Percentiles rank a stretch among this genome's conserved stretches.
These are phyloP conservation scores for Sinocyclocheilus anophthalmus DNA, from an alignment of 2,113 vertebrate genomes.

Conservation along the genomic window DNA sequence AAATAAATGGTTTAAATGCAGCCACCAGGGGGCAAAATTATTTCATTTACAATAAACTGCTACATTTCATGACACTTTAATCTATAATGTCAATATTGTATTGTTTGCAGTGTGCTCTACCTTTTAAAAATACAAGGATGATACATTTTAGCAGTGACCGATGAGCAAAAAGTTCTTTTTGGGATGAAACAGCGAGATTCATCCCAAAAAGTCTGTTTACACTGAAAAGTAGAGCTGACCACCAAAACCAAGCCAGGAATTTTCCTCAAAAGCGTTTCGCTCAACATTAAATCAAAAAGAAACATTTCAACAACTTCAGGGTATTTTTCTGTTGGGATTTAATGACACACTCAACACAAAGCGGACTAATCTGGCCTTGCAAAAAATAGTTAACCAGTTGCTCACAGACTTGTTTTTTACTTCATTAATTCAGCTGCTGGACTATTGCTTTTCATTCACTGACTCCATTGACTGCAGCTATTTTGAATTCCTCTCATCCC, in stretches of 20 bases:
- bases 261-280: not conserved
- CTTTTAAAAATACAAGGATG: not conserved
- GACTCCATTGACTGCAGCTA: not conserved
- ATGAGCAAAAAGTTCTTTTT: not conserved
- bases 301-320: conserved; percentile 60
- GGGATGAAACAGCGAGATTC: not conserved
- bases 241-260: conserved; percentile 18
- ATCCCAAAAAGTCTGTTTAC: conserved; percentile 14
- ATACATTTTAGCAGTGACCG: not conserved
- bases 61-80: conserved; percentile 8
- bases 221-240: not conserved
- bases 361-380: conserved; percentile 52
- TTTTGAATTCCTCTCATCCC: not conserved
- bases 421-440: conserved; percentile 49
- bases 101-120: not conserved
- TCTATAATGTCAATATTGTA: conserved; percentile 17
- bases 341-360: conserved; percentile 74
- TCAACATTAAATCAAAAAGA: not conserved
- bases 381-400: conserved; percentile 2
- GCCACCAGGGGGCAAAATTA: conserved; percentile 80
- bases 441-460: conserved; percentile 53
- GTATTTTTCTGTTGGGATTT: conserved; percentile 71
- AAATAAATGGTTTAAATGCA: conserved; percentile 45
- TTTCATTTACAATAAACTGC: conserved; percentile 64
- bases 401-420: not conserved